Percentiles rank a stretch among this genome's conserved stretches.
Conservation (phyloP, 2,113 vertebrate species). For the Cyprinodon tularosa region DNA sequence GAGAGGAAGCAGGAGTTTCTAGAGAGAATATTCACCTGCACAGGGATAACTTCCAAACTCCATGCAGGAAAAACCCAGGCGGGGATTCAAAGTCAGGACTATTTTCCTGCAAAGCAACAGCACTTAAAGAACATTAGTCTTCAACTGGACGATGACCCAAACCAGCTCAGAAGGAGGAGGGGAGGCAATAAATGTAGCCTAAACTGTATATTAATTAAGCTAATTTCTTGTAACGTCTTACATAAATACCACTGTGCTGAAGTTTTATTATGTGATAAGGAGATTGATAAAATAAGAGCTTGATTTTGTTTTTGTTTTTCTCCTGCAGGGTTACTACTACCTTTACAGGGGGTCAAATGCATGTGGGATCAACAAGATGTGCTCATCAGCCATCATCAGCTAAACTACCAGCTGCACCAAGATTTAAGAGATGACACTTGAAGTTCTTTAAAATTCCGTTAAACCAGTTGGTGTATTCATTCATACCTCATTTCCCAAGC, state of each 20-base stretch:
- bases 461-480: constrained; percentile 19
- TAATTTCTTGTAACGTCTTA: background rate
- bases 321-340: constrained; percentile 88
- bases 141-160: too few relatives aligned
- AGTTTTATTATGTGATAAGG: background rate
- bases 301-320: background rate
- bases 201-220: background rate
- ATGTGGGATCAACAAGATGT: constrained; percentile 90
- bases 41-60: too few relatives aligned
- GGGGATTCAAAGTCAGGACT: too few relatives aligned
- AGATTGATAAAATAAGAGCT: too few relatives aligned
- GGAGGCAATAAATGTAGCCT: background rate
- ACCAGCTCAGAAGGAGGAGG: background rate
- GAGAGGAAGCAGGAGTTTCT: too few relatives aligned
- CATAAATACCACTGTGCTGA: background rate
- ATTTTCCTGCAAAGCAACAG: too few relatives aligned
- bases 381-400: constrained; percentile 86
- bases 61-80: too few relatives aligned
- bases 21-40: too few relatives aligned
- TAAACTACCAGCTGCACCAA: constrained; percentile 51
- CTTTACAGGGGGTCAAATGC: constrained; percentile 84
- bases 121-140: too few relatives aligned
- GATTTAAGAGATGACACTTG: constrained; percentile 1
- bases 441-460: constrained; percentile 26
- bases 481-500: constrained; percentile 9